Evolutionary conservation across 1,140 invertebrate genomes (phyloP).

Genomic region (Bombus sylvicola): DNA sequence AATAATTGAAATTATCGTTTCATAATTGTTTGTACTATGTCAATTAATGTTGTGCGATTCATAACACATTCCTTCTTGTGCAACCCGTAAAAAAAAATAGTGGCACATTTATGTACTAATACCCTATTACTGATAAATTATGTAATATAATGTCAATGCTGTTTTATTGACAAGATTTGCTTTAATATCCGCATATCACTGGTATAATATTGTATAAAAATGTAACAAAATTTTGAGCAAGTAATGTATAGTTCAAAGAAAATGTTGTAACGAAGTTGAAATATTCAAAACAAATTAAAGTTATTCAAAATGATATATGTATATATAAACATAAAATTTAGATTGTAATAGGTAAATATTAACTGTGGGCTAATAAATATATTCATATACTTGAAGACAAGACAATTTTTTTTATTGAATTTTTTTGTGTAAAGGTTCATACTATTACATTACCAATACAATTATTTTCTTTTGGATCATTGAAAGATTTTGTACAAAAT

Average conservation of each 20-base stretch:
- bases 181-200: neutral
- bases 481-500: conserved; percentile 71
- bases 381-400: conserved; percentile 36
- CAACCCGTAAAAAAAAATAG: neutral
- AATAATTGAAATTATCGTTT: neutral
- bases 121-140: neutral
- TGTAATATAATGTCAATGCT: neutral
- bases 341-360: neutral
- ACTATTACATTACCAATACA: conserved; percentile 54
- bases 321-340: neutral
- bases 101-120: neutral
- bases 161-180: neutral
- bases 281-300: conserved; percentile 14
- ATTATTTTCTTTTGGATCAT: conserved; percentile 48
- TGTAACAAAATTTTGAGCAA: conserved; percentile 21
- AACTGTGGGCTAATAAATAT: conserved; percentile 30
- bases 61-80: neutral
- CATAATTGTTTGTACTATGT: neutral
- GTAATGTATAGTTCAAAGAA: conserved; percentile 4
- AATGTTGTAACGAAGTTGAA: neutral
- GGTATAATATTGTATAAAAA: conserved; percentile 22
- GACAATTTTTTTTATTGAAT: conserved; percentile 60
- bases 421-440: conserved; percentile 51
- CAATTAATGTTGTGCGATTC: neutral
- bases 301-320: conserved; percentile 7